These are phyloP conservation scores for Ifrita kowaldi DNA, from an alignment of 2,113 vertebrate species.

Conservation along the genomic window DNA sequence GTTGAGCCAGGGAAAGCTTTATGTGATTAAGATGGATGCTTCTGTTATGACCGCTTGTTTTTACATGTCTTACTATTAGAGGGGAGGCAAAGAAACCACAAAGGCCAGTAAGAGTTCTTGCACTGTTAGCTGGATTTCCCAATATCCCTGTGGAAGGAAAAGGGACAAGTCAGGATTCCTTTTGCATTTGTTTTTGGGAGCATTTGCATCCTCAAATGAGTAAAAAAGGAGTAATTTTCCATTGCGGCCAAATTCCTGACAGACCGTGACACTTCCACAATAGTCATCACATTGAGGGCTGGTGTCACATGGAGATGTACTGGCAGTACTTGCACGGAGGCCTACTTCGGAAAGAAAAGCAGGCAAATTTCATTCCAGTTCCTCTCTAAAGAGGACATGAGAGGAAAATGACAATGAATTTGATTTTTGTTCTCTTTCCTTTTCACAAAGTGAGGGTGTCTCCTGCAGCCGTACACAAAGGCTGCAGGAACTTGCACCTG, in stretches of 20 bases:
- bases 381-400: neutral
- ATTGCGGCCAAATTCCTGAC: neutral
- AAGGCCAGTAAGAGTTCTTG: neutral
- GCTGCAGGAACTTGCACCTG: neutral
- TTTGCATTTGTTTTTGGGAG: neutral
- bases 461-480: neutral
- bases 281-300: neutral
- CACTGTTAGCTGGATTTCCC: neutral
- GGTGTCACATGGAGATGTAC: slow-evolving; percentile 1
- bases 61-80: neutral
- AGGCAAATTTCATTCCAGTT: neutral
- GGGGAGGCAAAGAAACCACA: neutral
- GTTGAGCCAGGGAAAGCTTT: neutral
- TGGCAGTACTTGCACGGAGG: neutral
- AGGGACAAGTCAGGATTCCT: neutral
- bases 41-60: neutral
- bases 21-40: neutral
- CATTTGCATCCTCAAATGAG: neutral
- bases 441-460: slow-evolving; percentile 5
- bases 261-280: neutral
- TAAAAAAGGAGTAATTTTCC: neutral
- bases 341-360: neutral
- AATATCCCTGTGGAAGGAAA: neutral
- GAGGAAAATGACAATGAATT: slow-evolving; percentile 11
- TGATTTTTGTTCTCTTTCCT: slow-evolving; percentile 31